These are phyloP conservation scores for Gadopsis marmoratus DNA, from an alignment of 2,797 vertebrate genomes.

Conservation along the genomic window DNA sequence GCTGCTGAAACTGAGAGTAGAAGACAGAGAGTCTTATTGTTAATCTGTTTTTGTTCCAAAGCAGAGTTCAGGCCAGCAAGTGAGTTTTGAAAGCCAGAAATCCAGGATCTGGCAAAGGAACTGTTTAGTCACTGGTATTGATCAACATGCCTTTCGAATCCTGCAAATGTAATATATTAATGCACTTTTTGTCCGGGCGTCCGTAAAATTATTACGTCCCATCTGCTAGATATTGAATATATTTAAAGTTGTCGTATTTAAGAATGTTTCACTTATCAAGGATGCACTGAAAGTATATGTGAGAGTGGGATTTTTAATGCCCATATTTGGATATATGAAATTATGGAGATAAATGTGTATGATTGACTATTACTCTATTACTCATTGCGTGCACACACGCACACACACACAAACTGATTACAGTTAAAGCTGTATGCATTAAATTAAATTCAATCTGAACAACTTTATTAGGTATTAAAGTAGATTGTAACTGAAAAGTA, in stretches of 20 bases:
- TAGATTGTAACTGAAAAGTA: background rate
- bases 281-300: background rate
- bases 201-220: background rate
- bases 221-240: background rate
- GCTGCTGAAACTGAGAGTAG: background rate
- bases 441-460: background rate
- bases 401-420: background rate
- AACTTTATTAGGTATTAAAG: background rate
- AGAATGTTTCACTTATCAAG: background rate
- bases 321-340: background rate
- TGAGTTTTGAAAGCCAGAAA: slow-evolving; percentile 23
- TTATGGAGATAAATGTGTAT: slow-evolving; percentile 1
- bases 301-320: background rate
- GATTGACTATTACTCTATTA: background rate
- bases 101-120: slow-evolving; percentile 14
- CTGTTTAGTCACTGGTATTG: slow-evolving; percentile 15
- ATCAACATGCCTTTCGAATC: slow-evolving; percentile 16
- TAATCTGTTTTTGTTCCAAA: slow-evolving; percentile 10
- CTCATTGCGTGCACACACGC: background rate
- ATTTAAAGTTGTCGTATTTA: slow-evolving; percentile 2
- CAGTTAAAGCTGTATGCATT: background rate
- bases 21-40: background rate
- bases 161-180: slow-evolving; percentile 18
- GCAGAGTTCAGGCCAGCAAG: slow-evolving; percentile 16
- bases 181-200: slow-evolving; percentile 2